A percentile compares a stretch with the other conserved stretches of the same genome.
Conservation (phyloP, 2,888 invertebrate genomes). For the Lasioglossum lativentre region DNA sequence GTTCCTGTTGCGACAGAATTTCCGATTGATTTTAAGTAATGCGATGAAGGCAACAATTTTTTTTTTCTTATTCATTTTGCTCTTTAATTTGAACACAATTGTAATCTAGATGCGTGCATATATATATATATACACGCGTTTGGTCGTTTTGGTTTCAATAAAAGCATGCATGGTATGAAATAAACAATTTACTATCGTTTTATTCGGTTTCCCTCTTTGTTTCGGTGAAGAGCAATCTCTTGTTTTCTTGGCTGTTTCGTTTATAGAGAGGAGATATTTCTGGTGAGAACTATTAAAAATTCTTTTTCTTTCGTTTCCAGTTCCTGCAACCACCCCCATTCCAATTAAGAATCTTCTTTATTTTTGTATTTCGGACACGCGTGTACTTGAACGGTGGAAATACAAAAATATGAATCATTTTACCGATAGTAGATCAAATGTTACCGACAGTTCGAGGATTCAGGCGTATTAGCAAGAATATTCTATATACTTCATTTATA, state of each 20-base stretch:
- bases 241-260: not conserved
- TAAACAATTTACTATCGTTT: not conserved
- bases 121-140: not conserved
- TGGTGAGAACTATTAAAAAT: no score
- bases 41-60: not conserved
- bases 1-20: not conserved
- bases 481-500: no score
- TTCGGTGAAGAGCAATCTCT: not conserved
- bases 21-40: not conserved
- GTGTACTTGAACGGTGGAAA: no score
- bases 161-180: slow-evolving; percentile 7
- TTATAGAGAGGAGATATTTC: not conserved
- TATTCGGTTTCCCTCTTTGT: not conserved
- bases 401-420: no score
- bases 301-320: no score
- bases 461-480: no score
- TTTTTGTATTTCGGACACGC: no score
- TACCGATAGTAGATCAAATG: no score
- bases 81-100: not conserved
- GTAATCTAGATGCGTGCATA: not conserved
- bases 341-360: no score
- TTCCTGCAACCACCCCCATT: no score
- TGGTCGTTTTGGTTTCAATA: not conserved
- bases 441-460: no score
- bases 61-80: not conserved